A percentile compares a stretch with the other conserved stretches of the same genome.
These are phyloP conservation scores for Pandemis corylana DNA, from an alignment of 2,888 invertebrate genomes.

Conservation along the genomic window DNA sequence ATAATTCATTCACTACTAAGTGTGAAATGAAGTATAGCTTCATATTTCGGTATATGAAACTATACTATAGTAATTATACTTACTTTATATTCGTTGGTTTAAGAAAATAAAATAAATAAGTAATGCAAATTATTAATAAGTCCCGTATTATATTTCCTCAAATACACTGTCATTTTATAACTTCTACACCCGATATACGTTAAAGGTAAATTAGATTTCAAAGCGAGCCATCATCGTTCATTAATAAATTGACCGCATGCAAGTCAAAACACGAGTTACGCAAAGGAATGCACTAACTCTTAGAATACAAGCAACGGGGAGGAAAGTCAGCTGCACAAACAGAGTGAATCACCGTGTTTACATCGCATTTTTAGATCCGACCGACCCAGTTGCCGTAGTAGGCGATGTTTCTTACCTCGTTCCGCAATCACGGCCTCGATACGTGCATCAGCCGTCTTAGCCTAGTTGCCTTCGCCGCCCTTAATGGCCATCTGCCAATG, in stretches of 20 bases:
- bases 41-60: neutral
- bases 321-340: slow-evolving; percentile 55
- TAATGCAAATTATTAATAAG: too few species aligned
- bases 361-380: slow-evolving; percentile 59
- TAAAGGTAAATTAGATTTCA: slow-evolving; percentile 3
- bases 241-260: slow-evolving; percentile 27
- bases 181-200: neutral
- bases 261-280: slow-evolving; percentile 43
- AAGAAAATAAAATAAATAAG: too few species aligned
- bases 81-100: too few species aligned
- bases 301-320: slow-evolving; percentile 43
- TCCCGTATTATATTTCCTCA: too few species aligned
- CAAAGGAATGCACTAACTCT: slow-evolving; percentile 44
- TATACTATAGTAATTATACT: too few species aligned
- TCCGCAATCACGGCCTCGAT: slow-evolving; percentile 70
- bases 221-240: slow-evolving; percentile 12
- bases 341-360: slow-evolving; percentile 60
- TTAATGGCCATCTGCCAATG: slow-evolving; percentile 65
- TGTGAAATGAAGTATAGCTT: neutral
- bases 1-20: neutral
- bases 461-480: slow-evolving; percentile 67
- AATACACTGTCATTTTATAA: neutral
- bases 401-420: slow-evolving; percentile 72
- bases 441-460: slow-evolving; percentile 65
- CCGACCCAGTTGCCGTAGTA: slow-evolving; percentile 60